Evolutionary conservation across 2,888 invertebrate species (phyloP).

Genomic region (Scotopteryx bipunctaria): DNA sequence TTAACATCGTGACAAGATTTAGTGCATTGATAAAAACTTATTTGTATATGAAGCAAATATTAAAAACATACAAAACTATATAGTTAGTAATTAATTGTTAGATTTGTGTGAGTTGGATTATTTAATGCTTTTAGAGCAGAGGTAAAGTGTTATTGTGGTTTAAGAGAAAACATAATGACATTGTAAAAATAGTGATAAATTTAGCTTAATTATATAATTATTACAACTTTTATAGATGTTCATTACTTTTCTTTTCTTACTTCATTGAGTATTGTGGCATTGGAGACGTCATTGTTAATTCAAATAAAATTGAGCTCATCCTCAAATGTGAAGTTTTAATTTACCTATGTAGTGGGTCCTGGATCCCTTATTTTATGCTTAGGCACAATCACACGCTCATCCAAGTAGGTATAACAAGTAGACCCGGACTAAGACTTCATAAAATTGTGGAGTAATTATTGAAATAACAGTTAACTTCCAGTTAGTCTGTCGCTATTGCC

Average conservation of each 20-base stretch:
- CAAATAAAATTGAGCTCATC: conserved; percentile 83
- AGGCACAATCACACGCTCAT: no score
- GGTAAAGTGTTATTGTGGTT: conserved; percentile 82
- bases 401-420: no score
- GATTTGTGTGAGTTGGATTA: conserved; percentile 83
- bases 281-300: conserved; percentile 83
- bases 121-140: conserved; percentile 82
- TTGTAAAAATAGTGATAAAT: conserved; percentile 83
- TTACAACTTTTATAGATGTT: conserved; percentile 84
- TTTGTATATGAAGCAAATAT: conserved; percentile 82
- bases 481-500: conserved; percentile 1
- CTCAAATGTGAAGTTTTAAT: conserved; percentile 77
- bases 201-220: conserved; percentile 83
- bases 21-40: conserved; percentile 68
- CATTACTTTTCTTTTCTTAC: conserved; percentile 81
- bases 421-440: no score
- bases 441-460: no score
- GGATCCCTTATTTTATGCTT: not conserved
- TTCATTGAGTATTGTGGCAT: conserved; percentile 82
- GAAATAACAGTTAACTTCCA: not conserved
- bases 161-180: conserved; percentile 82
- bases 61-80: conserved; percentile 74
- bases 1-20: conserved; percentile 61
- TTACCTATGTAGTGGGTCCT: conserved; percentile 60
- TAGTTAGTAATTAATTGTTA: conserved; percentile 83